These are phyloP conservation scores for Pardalotus punctatus DNA, from an alignment of 2,113 vertebrate species.

Conservation along the genomic window DNA sequence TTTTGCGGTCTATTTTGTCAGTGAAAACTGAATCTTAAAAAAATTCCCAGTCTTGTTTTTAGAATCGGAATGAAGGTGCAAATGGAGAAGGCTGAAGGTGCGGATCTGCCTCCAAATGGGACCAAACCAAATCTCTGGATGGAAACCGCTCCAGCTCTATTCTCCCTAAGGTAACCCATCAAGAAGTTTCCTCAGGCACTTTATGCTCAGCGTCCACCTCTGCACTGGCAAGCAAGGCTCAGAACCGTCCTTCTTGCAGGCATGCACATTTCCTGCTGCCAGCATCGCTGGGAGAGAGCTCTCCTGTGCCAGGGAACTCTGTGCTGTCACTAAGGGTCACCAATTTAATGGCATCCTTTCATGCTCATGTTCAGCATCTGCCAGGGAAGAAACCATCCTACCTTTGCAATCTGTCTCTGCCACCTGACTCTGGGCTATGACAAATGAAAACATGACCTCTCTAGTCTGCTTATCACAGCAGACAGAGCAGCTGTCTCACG, in stretches of 20 bases:
- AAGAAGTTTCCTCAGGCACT: not conserved
- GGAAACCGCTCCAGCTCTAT: not conserved
- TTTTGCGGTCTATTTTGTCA: not conserved
- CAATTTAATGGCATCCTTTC: not conserved
- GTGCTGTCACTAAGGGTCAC: not conserved
- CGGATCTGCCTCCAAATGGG: too few relatives aligned
- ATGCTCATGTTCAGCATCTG: not conserved
- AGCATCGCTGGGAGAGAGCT: not conserved
- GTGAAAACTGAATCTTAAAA: not conserved
- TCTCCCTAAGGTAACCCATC: not conserved
- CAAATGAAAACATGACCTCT: not conserved
- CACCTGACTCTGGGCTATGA: not conserved
- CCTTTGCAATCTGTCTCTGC: not conserved
- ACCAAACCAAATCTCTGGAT: not conserved
- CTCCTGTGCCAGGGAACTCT: not conserved
- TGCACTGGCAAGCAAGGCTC: not conserved
- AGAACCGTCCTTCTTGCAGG: not conserved
- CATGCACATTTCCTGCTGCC: not conserved
- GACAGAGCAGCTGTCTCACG: not conserved
- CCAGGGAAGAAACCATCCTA: not conserved
- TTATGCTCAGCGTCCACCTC: not conserved
- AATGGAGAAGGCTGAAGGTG: too few relatives aligned
- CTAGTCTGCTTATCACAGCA: constrained; percentile 2
- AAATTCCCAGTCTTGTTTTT: not conserved
- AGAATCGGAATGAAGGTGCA: not conserved